Conservation (phyloP, 1,140 invertebrate species). For the Phymastichus coffea region DNA sequence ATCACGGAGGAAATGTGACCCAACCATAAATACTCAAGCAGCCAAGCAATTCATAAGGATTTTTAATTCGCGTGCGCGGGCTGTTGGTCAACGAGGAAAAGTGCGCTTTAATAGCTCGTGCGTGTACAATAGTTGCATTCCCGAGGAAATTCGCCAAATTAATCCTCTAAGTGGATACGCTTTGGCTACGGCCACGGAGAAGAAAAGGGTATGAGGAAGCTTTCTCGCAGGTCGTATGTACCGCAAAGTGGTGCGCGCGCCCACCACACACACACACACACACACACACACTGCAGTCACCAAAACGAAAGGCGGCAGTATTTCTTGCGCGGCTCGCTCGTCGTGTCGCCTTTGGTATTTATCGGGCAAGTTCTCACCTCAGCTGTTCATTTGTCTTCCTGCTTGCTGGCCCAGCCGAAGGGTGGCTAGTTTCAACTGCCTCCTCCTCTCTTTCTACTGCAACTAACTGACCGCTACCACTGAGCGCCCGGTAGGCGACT, state of each 20-base stretch:
- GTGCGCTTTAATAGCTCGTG: constrained; percentile 21
- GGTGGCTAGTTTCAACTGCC: too few species aligned
- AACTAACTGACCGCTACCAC: not conserved
- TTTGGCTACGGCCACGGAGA: constrained; percentile 40
- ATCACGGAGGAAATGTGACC: too few species aligned
- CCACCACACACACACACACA: not conserved
- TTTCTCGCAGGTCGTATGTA: too few species aligned
- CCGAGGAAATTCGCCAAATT: constrained; percentile 44
- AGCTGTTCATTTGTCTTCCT: constrained; percentile 58
- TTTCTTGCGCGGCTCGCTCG: constrained; percentile 45
- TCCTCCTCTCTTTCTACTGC: too few species aligned
- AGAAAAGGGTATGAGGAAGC: constrained; percentile 48
- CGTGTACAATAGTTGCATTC: constrained; percentile 20
- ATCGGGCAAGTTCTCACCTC: constrained; percentile 60
- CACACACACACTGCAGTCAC: not conserved
- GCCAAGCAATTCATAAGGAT: constrained; percentile 6
- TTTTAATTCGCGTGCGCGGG: constrained; percentile 7
- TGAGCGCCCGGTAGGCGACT: not conserved
- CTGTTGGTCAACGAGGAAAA: not conserved
- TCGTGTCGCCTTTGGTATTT: constrained; percentile 59
- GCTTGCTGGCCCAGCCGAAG: too few species aligned
- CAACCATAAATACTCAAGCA: too few species aligned
- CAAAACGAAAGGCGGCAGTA: constrained; percentile 37
- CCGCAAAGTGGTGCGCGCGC: too few species aligned
- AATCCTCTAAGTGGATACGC: constrained; percentile 46